These are phyloP conservation scores for Mythimna albipuncta DNA, from an alignment of 2,888 invertebrate genomes.

Conservation along the genomic window DNA sequence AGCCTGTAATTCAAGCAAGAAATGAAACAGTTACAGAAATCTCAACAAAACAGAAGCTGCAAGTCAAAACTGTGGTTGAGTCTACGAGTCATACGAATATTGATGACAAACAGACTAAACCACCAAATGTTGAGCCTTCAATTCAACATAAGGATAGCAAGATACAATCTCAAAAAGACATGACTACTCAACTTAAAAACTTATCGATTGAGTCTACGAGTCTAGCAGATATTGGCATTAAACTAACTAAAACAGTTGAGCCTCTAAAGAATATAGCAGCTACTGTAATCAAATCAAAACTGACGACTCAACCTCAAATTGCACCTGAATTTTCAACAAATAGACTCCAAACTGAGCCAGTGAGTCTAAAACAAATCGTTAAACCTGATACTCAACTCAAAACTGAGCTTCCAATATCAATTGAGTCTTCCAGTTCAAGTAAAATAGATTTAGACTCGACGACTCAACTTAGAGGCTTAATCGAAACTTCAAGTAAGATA, in stretches of 20 bases:
- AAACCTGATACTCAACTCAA: constrained; percentile 17
- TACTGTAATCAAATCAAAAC: constrained; percentile 3
- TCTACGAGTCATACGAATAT: constrained; percentile 8
- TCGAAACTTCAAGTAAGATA: constrained; percentile 41
- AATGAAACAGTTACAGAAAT: constrained; percentile 13
- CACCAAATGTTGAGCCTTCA: neutral
- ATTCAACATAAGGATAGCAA: constrained; percentile 11
- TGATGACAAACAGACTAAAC: neutral
- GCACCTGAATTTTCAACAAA: constrained; percentile 4
- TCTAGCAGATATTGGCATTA: constrained; percentile 44
- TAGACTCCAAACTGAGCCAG: constrained; percentile 22
- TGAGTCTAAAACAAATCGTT: constrained; percentile 33
- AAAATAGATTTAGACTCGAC: constrained; percentile 15
- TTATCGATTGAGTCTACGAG: constrained; percentile 26
- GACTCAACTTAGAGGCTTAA: constrained; percentile 43
- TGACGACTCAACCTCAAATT: constrained; percentile 6
- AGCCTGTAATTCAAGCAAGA: constrained; percentile 10
- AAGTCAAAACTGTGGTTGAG: neutral
- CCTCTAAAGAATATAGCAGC: constrained; percentile 2
- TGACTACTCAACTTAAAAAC: constrained; percentile 7
- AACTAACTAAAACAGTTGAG: neutral
- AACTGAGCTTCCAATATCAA: constrained; percentile 41
- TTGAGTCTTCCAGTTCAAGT: constrained; percentile 42
- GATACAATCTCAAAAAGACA: neutral
- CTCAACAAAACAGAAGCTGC: constrained; percentile 5